phyloP scores from a whole-genome alignment of 2,113 vertebrate genomes.

The Mustela nigripes region DNA sequence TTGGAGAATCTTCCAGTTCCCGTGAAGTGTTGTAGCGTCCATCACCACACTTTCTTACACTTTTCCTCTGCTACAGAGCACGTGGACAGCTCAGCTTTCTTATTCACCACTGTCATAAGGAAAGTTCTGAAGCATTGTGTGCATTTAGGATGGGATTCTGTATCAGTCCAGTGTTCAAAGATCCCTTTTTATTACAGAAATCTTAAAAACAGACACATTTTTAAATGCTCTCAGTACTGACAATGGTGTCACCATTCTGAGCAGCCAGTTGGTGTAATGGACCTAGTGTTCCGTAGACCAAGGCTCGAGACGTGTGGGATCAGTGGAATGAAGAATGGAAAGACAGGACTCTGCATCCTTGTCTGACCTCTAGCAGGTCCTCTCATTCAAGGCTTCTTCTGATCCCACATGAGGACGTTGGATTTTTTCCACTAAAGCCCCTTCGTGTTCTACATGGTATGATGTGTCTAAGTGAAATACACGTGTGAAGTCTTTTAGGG shows the following conservation, averaged over 20 bases:
- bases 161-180: neutral
- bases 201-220: neutral
- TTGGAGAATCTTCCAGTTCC: neutral
- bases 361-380: neutral
- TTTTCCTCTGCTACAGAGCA: neutral
- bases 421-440: neutral
- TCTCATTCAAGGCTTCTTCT: neutral
- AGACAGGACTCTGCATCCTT: no score
- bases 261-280: neutral
- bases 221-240: neutral
- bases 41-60: neutral
- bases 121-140: neutral
- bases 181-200: conserved; percentile 3
- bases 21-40: neutral
- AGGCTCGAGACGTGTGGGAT: neutral
- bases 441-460: neutral
- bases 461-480: neutral
- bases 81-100: neutral
- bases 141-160: neutral
- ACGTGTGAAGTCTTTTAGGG: neutral
- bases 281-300: neutral
- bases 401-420: neutral
- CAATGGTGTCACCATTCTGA: neutral
- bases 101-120: neutral
- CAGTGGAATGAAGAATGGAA: neutral